phyloP scores from a whole-genome alignment of 2,888 invertebrate genomes.

The Parapristionchus giblindavisi region DNA sequence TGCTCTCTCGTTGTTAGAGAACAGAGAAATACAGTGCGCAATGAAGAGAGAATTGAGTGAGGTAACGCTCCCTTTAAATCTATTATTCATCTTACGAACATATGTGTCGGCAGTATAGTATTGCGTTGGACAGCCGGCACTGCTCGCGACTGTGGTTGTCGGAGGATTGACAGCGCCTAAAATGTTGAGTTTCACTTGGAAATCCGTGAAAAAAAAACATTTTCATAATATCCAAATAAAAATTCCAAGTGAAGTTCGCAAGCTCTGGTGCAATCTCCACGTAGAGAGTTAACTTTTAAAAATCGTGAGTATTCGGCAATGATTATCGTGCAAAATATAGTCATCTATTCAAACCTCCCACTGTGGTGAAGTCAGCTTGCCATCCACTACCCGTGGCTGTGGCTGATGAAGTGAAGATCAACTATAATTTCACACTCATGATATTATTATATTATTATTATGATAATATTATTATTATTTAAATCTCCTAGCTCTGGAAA shows the following conservation, averaged over 20 bases:
- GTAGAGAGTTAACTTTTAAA: neutral
- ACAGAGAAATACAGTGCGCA: no score
- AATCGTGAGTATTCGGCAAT: neutral
- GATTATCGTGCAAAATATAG: neutral
- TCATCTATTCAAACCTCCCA: conserved; percentile 8
- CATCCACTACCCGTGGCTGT: neutral
- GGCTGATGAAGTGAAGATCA: conserved; percentile 14
- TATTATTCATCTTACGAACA: neutral
- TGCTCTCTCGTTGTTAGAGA: no score
- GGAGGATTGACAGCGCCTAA: neutral
- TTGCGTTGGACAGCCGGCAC: neutral
- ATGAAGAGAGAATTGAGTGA: no score
- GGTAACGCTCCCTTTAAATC: no score
- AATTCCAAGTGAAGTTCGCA: neutral
- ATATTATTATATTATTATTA: neutral
- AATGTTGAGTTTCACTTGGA: no score
- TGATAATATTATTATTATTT: neutral
- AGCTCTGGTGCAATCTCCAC: conserved; percentile 1
- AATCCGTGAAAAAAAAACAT: no score
- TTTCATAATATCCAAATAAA: neutral
- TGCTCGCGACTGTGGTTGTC: neutral
- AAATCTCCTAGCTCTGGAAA: no score
- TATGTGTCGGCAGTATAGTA: conserved; percentile 18
- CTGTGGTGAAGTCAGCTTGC: conserved; percentile 10
- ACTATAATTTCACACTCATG: no score